These are phyloP conservation scores for Synanthedon andrenaeformis DNA, from an alignment of 2,888 invertebrate species.

Conservation along the genomic window DNA sequence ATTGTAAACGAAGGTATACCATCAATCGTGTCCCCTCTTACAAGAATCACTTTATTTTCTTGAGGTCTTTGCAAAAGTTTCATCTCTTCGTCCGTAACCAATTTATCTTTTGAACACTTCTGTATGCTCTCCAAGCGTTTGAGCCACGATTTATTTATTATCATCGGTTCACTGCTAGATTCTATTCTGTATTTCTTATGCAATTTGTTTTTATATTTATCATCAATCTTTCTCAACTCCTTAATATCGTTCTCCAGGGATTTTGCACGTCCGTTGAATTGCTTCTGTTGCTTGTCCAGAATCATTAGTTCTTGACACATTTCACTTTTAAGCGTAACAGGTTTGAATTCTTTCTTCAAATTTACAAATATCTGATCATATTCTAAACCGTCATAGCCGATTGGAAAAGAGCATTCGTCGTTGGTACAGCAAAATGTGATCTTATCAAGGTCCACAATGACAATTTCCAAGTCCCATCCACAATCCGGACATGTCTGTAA, in stretches of 20 bases:
- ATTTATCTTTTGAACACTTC: neutral
- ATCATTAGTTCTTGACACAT: neutral
- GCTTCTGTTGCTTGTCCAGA: neutral
- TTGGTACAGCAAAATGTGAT: neutral
- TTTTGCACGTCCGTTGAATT: neutral
- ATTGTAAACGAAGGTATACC: neutral
- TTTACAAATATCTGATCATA: neutral
- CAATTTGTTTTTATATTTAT: neutral
- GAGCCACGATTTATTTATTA: neutral
- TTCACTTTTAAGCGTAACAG: neutral
- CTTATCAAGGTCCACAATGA: neutral
- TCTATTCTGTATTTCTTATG: neutral
- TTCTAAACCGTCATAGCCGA: neutral
- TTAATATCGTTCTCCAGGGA: neutral
- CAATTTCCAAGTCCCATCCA: neutral
- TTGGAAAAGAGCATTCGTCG: neutral
- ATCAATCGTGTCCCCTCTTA: neutral
- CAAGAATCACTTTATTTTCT: neutral
- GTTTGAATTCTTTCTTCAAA: neutral
- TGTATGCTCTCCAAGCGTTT: neutral
- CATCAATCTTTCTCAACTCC: neutral
- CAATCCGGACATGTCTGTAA: neutral
- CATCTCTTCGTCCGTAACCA: neutral
- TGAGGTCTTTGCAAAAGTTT: neutral
- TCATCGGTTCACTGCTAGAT: neutral